phyloP scores from a whole-genome alignment of 2,888 invertebrate genomes.

The Tetragnatha montana region DNA sequence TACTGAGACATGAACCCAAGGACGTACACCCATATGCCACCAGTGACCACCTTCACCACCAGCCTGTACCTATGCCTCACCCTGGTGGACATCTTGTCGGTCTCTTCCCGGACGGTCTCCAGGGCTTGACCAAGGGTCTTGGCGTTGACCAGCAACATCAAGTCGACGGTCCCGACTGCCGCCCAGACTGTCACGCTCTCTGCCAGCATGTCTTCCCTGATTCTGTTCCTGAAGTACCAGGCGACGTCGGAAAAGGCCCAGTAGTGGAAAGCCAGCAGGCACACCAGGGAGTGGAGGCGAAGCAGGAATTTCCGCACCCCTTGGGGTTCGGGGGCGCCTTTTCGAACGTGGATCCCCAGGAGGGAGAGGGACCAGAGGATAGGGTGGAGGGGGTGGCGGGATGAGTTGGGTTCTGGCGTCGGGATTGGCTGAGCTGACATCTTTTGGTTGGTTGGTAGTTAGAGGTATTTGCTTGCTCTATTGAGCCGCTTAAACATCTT shows the following conservation, averaged over 20 bases:
- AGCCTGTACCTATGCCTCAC: background rate
- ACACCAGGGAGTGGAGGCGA: background rate
- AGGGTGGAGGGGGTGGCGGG: background rate
- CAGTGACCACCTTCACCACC: background rate
- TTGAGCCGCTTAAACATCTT: no score
- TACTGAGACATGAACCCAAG: conserved; percentile 6
- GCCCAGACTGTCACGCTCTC: conserved; percentile 57
- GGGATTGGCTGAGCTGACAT: no score
- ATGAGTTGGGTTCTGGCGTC: no score
- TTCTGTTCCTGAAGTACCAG: conserved; percentile 39
- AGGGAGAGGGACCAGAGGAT: conserved; percentile 8
- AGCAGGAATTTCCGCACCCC: background rate
- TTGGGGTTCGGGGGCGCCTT: no score
- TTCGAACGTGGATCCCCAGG: background rate
- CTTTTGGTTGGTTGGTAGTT: no score
- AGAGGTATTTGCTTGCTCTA: no score
- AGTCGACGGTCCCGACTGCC: conserved; percentile 43
- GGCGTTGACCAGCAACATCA: conserved; percentile 23
- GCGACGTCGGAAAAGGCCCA: conserved; percentile 42
- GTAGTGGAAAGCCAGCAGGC: conserved; percentile 28
- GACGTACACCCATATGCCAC: conserved; percentile 13
- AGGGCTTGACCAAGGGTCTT: conserved; percentile 14
- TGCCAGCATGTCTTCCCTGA: conserved; percentile 34
- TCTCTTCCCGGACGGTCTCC: conserved; percentile 13
- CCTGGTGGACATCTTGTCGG: background rate